phyloP scores from a whole-genome alignment of 2,113 vertebrate genomes.

The Bos javanicus region DNA sequence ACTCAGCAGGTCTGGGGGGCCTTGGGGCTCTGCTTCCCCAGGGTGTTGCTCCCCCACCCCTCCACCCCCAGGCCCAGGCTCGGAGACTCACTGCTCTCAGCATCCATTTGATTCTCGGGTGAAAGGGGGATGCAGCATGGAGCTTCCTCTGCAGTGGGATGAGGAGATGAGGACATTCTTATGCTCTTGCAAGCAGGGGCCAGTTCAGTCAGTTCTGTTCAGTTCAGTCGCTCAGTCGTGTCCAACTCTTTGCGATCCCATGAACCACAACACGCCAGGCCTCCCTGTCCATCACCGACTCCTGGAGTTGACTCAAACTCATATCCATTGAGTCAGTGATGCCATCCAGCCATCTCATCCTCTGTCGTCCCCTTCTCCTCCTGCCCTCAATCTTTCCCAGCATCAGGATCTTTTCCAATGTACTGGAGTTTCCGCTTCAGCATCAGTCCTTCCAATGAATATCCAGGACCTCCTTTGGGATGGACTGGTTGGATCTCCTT shows the following conservation, averaged over 20 bases:
- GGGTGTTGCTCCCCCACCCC: not conserved
- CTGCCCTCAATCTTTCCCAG: not conserved
- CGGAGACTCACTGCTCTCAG: not conserved
- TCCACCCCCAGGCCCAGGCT: not conserved
- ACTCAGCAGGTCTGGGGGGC: not conserved
- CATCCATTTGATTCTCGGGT: not conserved
- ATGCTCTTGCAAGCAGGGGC: no score
- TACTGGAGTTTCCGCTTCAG: not conserved
- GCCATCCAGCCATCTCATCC: not conserved
- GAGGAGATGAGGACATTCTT: not conserved
- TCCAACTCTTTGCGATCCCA: accelerated
- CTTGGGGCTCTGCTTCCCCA: not conserved
- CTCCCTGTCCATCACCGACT: not conserved
- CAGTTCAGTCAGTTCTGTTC: not conserved
- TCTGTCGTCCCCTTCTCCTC: not conserved
- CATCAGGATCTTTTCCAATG: not conserved
- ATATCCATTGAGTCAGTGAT: not conserved
- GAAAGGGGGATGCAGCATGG: not conserved
- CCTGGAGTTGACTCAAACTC: accelerated
- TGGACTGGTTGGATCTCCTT: not conserved
- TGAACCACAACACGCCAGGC: not conserved
- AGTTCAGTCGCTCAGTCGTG: not conserved
- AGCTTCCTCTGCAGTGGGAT: no score
- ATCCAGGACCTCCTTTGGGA: not conserved
- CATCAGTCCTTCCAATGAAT: not conserved